Evolutionary conservation across 2,888 invertebrate genomes (phyloP), one percentile per base, ranked within the genome.

Genomic region (Drosophila emarginata): DNA sequence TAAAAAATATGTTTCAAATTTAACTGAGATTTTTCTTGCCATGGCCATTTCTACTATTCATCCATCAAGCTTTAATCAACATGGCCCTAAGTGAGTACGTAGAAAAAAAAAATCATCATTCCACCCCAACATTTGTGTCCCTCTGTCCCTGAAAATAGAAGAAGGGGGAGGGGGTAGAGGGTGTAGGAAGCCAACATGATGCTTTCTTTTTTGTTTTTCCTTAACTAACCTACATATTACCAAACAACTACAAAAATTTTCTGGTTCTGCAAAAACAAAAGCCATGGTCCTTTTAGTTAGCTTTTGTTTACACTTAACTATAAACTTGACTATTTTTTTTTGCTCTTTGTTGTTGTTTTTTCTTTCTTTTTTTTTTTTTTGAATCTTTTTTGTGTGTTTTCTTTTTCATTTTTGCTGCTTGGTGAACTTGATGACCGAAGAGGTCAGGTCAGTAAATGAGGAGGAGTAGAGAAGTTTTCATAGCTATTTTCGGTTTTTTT

Each of bases 221-320:
- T 56, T 54, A 28, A 51, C 14, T 71, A 71, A 72, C 73, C 66
- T 72, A 72, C 66, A 71, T 71, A 71, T 56, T 72, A 71, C 18
- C 54, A 72, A 65, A 65, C 66, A 72, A 71, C 65, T 54, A 50
- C 64, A 32, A 72, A 64, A 72, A 72, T 60, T 65, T 70, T 59
- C 59, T 61, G 53, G 36, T 12, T 28, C 36, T 28, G 37, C 36
- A 66, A 66, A 56, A 67, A 68, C 63, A 79, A 71, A 69, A 67
- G 80, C 57, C 15, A 61, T 63, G 68, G 72, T 64, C 69, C 45
- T 45, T 61, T 66, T 64, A 72, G 64, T 45, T 40, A 65, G 74
- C 65, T 71, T 77, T 87, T 87, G 78, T 76, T 87, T 83, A 73
- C 74, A 77, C 71, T 77, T 58, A 66, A 62, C 72, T 72, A 64